Percentiles rank a stretch among this genome's conserved stretches.
phyloP scores from a whole-genome alignment of 2,888 invertebrate species.

The Bugula neritina region DNA sequence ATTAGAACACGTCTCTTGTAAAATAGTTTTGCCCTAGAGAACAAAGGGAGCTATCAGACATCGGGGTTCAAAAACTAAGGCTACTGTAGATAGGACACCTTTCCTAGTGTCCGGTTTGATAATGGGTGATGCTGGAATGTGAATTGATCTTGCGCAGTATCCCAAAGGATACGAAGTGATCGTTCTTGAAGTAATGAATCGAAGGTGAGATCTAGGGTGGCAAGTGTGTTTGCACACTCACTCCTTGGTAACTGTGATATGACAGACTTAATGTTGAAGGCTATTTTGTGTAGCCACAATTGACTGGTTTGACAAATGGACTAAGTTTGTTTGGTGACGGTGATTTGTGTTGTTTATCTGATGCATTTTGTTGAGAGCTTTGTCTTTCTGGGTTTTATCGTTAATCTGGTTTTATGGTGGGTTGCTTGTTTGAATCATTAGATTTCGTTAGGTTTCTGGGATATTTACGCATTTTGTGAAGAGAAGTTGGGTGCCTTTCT shows the following conservation, averaged over 20 bases:
- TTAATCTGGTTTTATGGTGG: no score
- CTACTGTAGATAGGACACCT: conserved; percentile 32
- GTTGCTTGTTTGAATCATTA: no score
- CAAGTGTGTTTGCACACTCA: conserved; percentile 17
- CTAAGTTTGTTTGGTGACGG: conserved; percentile 11
- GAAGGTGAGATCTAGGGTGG: conserved; percentile 19
- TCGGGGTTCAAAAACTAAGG: conserved; percentile 33
- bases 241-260: conserved; percentile 13
- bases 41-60: conserved; percentile 32
- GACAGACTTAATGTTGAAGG: background rate
- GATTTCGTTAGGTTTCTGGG: no score
- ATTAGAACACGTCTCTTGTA: no score
- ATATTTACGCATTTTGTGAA: no score
- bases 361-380: no score
- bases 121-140: conserved; percentile 28
- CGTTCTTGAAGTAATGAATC: conserved; percentile 31
- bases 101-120: conserved; percentile 31
- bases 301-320: background rate
- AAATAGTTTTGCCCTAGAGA: conserved; percentile 29
- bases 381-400: no score
- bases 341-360: no score
- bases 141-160: conserved; percentile 31
- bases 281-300: background rate
- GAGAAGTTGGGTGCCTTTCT: no score
- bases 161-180: conserved; percentile 34